phyloP scores from a whole-genome alignment of 1,140 invertebrate genomes.

The Hypothenemus hampei region DNA sequence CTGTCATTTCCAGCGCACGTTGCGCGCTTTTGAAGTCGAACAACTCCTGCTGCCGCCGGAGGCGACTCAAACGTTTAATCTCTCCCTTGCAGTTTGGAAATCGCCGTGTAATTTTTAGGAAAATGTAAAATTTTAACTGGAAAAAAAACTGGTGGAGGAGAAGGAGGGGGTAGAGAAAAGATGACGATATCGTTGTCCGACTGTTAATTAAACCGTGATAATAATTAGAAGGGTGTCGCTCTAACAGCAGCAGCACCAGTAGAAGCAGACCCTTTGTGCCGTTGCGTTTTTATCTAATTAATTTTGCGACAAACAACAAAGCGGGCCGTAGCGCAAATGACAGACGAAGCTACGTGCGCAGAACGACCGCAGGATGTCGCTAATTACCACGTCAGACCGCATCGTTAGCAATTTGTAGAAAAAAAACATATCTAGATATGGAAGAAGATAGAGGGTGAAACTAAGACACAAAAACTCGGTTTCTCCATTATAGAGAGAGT shows the following conservation, averaged over 20 bases:
- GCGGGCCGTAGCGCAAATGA: constrained; percentile 14
- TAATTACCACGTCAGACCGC: constrained; percentile 17
- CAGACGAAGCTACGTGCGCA: constrained; percentile 8
- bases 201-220: too few species aligned
- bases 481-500: too few species aligned
- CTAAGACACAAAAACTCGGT: too few species aligned
- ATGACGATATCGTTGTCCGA: background rate
- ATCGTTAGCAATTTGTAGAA: constrained; percentile 15
- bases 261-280: constrained; percentile 11
- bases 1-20: constrained; percentile 18
- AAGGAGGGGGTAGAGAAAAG: background rate
- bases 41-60: too few species aligned
- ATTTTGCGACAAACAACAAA: constrained; percentile 21
- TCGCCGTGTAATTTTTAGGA: too few species aligned
- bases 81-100: too few species aligned
- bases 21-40: constrained; percentile 15
- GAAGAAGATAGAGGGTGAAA: too few species aligned
- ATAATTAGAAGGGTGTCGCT: too few species aligned
- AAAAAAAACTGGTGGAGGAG: too few species aligned
- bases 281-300: constrained; percentile 19
- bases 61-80: constrained; percentile 11
- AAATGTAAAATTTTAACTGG: too few species aligned
- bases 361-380: constrained; percentile 6
- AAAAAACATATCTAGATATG: too few species aligned
- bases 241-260: too few species aligned